Base-by-base conservation (phyloP, 2,113 vertebrate species). In the Micronycteris hirsuta region DNA sequence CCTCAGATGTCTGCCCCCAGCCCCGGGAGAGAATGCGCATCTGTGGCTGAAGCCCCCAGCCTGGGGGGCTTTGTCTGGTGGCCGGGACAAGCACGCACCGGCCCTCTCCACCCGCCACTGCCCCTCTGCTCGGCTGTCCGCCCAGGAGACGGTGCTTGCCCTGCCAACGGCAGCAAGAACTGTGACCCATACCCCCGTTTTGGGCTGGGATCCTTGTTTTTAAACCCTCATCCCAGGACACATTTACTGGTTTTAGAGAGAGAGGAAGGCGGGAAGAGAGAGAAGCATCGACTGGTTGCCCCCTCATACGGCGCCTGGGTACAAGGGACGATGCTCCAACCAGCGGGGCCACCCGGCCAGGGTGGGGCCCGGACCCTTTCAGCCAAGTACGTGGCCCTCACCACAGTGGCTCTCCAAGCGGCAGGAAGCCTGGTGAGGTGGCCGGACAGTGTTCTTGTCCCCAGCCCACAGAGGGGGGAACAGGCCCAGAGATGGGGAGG, bases 11-110 rank as follows among this genome's bases (percentile, higher is more conserved):
- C 31, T 2, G 31, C 24, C 71, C 49, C 56, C 54, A 5, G 71
- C 74, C 5, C 56, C 33, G 6, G 22, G 20, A 20, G 43, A 49
- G 15, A 1, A 36, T 0, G 3, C 12, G 12, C 4, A 13, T 17
- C 61, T 58, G 15, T 3, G 9, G 6, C 13, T 12, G 3, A 4
- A 36, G 28, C 63, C 63, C 47, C 22, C 0, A 4, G 54, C 10
- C 33, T 2, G 2, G 2, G 17, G 24, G 0, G 52, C 26, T 24
- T 10, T 9, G 8, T 38, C 1, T 2, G 0, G 12, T 3, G 7
- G 54, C 43, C 61, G 12, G 47, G 67, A 36, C n/a, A 16, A 26
- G 2, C 24, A 2, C 33, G 16, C 38, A 1, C 24, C 24, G 22
- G 3, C 41, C 3, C 19, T 1, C 54, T 22, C 4, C 47, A 41